Conservation (phyloP, 2,113 vertebrate genomes). For the Synchiropus splendidus region DNA sequence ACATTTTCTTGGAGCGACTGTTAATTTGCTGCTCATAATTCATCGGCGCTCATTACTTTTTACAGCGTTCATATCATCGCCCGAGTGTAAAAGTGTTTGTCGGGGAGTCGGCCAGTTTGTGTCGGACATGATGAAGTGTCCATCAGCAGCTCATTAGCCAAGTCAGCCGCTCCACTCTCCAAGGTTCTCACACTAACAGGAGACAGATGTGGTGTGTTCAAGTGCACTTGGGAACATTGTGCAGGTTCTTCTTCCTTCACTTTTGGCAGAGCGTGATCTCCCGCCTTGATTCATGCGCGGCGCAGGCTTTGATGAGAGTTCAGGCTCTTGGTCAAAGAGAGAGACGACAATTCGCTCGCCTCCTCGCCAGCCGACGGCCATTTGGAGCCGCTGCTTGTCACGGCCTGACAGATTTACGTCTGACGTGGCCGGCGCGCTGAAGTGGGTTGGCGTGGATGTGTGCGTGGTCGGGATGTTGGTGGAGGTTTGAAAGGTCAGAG, state of each 20-base stretch:
- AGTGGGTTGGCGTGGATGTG: conserved; percentile 13
- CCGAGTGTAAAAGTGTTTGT: too few relatives aligned
- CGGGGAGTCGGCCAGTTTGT: too few relatives aligned
- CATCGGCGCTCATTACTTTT: neutral
- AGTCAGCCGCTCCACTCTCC: neutral
- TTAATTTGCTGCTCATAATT: conserved; percentile 15
- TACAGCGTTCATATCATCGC: neutral
- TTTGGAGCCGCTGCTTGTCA: conserved; percentile 49
- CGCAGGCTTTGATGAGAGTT: conserved; percentile 53
- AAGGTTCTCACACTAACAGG: conserved; percentile 16
- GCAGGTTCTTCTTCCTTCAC: conserved; percentile 23
- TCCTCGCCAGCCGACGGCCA: conserved; percentile 59
- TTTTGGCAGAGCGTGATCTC: conserved; percentile 25
- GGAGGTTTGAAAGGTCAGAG: conserved; percentile 1
- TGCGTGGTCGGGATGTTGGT: conserved; percentile 4
- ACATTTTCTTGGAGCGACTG: conserved; percentile 5
- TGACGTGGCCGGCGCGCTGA: conserved; percentile 6
- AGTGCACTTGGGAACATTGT: conserved; percentile 24
- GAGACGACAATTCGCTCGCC: conserved; percentile 37
- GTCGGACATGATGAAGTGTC: too few relatives aligned
- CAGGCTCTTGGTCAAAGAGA: conserved; percentile 31
- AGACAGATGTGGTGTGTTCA: conserved; percentile 28
- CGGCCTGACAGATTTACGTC: conserved; percentile 44
- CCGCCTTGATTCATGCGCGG: conserved; percentile 37
- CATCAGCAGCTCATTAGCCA: neutral